phyloP scores from a whole-genome alignment of 2,888 invertebrate genomes.

The Trissonchulus sp. region DNA sequence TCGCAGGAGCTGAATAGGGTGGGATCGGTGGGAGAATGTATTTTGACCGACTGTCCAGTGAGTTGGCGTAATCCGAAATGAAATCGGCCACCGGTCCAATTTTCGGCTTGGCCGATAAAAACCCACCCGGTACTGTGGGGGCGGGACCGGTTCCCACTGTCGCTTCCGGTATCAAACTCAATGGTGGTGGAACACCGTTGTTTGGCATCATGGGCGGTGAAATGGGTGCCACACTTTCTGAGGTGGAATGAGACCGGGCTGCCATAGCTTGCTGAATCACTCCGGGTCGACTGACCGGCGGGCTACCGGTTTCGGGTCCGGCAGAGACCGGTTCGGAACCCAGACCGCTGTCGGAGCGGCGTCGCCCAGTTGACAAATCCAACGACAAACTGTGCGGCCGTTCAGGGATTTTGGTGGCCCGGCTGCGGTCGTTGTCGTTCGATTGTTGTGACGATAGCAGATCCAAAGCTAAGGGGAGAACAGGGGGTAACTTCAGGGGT shows the following conservation, averaged over 20 bases:
- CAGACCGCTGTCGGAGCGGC: too few relatives aligned
- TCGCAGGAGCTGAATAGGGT: background rate
- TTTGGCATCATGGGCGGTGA: background rate
- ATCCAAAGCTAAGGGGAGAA: conserved; percentile 51
- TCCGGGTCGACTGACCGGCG: conserved; percentile 44
- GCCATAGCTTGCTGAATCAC: conserved; percentile 59
- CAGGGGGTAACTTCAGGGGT: conserved; percentile 47
- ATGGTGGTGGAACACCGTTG: too few relatives aligned
- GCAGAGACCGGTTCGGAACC: conserved; percentile 41
- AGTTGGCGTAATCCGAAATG: background rate
- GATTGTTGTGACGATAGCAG: too few relatives aligned
- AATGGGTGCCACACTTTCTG: background rate
- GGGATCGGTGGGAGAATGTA: background rate
- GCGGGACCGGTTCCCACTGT: conserved; percentile 35
- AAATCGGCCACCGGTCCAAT: background rate
- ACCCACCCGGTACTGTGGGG: conserved; percentile 34
- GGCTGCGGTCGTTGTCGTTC: conserved; percentile 56
- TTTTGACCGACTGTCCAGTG: background rate
- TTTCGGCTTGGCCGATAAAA: conserved; percentile 30
- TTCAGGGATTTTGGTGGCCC: conserved; percentile 65
- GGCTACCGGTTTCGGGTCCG: conserved; percentile 41
- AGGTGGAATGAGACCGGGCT: conserved; percentile 32
- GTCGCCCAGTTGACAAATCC: too few relatives aligned
- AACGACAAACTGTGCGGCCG: conserved; percentile 48
- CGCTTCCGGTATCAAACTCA: too few relatives aligned